Conservation (phyloP, 1,140 invertebrate genomes). For the Globodera rostochiensis region DNA sequence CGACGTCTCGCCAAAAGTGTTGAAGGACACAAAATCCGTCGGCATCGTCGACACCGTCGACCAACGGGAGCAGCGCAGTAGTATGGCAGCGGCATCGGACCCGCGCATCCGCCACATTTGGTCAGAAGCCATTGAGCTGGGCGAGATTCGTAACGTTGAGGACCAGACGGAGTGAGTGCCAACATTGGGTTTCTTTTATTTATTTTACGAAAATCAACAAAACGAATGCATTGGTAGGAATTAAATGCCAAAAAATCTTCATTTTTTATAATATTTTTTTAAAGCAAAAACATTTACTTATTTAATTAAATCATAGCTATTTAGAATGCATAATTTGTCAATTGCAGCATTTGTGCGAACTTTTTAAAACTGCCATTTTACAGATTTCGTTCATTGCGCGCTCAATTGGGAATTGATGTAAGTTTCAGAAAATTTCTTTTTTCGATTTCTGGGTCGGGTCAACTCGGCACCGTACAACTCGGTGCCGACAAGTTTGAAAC, state of each 20-base stretch:
- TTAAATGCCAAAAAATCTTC: not conserved
- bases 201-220: not conserved
- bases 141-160: conserved; percentile 53
- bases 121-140: conserved; percentile 55
- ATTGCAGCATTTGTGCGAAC: no score
- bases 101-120: conserved; percentile 54
- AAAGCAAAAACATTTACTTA: not conserved
- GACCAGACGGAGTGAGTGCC: conserved; percentile 50
- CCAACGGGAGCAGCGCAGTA: conserved; percentile 2
- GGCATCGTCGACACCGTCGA: not conserved
- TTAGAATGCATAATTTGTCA: no score
- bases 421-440: not conserved
- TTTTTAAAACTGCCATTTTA: not conserved
- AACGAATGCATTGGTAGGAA: not conserved
- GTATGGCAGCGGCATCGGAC: conserved; percentile 38
- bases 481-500: no score
- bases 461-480: no score
- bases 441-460: no score
- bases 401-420: conserved; percentile 59
- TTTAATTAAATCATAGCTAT: not conserved
- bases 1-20: not conserved
- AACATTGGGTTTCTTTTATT: no score
- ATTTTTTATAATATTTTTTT: not conserved
- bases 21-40: not conserved
- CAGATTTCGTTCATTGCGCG: conserved; percentile 48